Conservation (phyloP, 2,113 vertebrate genomes). For the Nothoprocta pentlandii region DNA sequence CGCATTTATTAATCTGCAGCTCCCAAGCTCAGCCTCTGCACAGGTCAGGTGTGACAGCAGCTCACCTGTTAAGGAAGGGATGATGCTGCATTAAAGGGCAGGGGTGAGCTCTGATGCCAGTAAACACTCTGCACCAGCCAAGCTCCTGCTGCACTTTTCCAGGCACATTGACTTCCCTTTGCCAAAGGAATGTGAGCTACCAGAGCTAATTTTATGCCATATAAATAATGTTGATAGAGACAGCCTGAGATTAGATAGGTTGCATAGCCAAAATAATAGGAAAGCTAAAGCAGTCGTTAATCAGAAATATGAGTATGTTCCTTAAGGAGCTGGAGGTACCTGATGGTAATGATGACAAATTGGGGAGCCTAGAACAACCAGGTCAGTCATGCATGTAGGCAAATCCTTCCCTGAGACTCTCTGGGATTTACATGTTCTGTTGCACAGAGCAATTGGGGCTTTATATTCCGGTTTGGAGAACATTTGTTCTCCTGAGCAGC, state of each 20-base stretch:
- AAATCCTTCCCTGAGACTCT: neutral
- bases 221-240: constrained; percentile 34
- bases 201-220: neutral
- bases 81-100: neutral
- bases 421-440: neutral
- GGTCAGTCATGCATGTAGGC: constrained; percentile 5
- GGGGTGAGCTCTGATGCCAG: neutral
- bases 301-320: constrained; percentile 26
- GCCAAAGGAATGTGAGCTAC: neutral
- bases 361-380: constrained; percentile 24
- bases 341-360: constrained; percentile 16
- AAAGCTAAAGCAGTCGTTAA: constrained; percentile 17
- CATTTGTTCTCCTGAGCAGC: constrained; percentile 7
- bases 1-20: neutral
- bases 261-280: constrained; percentile 29
- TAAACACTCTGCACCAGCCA: constrained; percentile 17
- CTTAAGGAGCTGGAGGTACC: constrained; percentile 12
- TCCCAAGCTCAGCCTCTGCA: accelerated
- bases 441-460: constrained; percentile 23
- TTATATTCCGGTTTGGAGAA: neutral
- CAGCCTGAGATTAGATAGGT: constrained; percentile 16
- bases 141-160: constrained; percentile 35
- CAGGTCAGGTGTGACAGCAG: neutral
- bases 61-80: neutral
- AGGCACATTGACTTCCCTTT: constrained; percentile 28